A percentile compares a stretch with the other conserved stretches of the same genome.
Conservation (phyloP, 2,888 invertebrate genomes). For the Trichacis sp. region DNA sequence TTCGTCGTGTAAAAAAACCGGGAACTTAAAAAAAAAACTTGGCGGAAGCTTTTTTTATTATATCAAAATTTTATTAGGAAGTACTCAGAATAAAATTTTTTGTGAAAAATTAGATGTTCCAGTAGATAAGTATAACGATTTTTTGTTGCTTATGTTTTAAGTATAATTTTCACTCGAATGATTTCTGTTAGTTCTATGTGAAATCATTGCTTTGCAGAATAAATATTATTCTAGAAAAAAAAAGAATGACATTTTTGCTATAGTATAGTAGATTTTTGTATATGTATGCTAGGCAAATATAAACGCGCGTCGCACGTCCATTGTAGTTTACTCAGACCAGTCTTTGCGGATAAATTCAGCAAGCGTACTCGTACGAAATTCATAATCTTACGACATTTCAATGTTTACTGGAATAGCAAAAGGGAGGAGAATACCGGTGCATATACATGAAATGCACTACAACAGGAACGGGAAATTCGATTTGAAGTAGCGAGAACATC, state of each 20-base stretch:
- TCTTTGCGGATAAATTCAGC: slow-evolving; percentile 38
- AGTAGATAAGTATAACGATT: too few species aligned
- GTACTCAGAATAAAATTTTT: too few species aligned
- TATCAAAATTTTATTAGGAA: too few species aligned
- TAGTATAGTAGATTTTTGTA: background rate
- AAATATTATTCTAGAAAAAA: too few species aligned
- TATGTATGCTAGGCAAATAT: slow-evolving; percentile 6
- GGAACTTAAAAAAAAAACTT: too few species aligned
- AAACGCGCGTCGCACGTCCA: slow-evolving; percentile 9
- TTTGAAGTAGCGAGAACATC: slow-evolving; percentile 38
- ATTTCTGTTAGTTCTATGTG: too few species aligned
- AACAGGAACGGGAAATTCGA: slow-evolving; percentile 51
- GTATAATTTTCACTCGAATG: too few species aligned
- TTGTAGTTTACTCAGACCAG: slow-evolving; percentile 14
- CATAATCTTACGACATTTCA: slow-evolving; percentile 59
- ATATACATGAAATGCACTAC: slow-evolving; percentile 47
- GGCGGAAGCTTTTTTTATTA: too few species aligned
- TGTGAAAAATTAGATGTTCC: too few species aligned
- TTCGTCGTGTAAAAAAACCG: background rate
- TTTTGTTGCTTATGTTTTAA: too few species aligned
- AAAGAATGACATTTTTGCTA: too few species aligned
- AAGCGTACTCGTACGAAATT: slow-evolving; percentile 58
- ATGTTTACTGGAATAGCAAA: slow-evolving; percentile 52
- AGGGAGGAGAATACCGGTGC: slow-evolving; percentile 38
- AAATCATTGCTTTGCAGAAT: too few species aligned